Evolutionary conservation across 2,888 invertebrate genomes (phyloP).

Genomic region (Antheraea assamensis): DNA sequence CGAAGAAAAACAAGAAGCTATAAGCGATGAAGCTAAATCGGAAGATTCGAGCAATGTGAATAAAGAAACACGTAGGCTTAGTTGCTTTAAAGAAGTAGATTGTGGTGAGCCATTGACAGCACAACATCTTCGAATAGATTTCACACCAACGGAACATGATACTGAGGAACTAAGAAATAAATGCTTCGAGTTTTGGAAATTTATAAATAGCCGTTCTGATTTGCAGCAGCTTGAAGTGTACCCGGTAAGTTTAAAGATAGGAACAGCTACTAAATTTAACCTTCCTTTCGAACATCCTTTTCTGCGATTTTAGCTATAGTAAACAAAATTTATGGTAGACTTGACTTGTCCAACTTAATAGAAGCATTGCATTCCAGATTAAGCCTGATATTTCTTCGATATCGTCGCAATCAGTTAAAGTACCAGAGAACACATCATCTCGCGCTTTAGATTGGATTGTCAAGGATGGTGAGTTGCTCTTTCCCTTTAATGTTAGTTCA

Average conservation of each 20-base stretch:
- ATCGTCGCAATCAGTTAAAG: background rate
- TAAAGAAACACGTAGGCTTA: constrained; percentile 12
- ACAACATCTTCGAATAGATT: constrained; percentile 45
- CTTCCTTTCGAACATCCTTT: background rate
- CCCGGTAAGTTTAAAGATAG: constrained; percentile 12
- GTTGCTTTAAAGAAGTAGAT: constrained; percentile 33
- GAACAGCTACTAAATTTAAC: background rate
- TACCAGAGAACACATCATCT: background rate
- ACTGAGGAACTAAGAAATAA: constrained; percentile 24
- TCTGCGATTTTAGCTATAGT: background rate
- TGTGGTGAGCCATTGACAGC: constrained; percentile 41
- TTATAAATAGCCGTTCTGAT: constrained; percentile 22
- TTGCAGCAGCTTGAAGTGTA: constrained; percentile 20
- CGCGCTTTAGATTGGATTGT: background rate
- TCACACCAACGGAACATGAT: constrained; percentile 35
- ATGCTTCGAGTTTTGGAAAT: constrained; percentile 29
- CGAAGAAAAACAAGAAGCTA: background rate
- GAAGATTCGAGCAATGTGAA: background rate
- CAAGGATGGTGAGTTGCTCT: background rate
- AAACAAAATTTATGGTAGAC: too few species aligned
- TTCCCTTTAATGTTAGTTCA: too few species aligned
- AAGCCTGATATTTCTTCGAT: background rate
- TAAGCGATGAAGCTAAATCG: background rate
- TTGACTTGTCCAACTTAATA: background rate
- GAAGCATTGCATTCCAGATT: background rate